Evolutionary conservation across 1,140 invertebrate species (phyloP).

Genomic region (Lepidurus apus): DNA sequence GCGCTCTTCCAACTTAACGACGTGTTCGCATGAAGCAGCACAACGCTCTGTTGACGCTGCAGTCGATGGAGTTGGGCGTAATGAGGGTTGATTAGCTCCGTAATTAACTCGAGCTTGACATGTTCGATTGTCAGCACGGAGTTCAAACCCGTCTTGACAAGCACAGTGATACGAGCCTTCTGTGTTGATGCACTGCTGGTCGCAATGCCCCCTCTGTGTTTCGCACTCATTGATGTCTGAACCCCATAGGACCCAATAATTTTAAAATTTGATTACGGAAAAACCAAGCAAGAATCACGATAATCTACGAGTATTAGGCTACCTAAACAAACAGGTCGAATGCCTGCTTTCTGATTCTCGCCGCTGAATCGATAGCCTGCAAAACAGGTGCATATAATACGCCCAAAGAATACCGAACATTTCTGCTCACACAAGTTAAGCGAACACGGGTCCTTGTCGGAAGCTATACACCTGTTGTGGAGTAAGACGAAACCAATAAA

Average conservation of each 20-base stretch:
- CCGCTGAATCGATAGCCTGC: conserved; percentile 55
- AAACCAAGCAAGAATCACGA: not conserved
- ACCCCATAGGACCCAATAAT: conserved; percentile 32
- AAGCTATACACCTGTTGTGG: conserved; percentile 50
- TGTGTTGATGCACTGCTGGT: conserved; percentile 56
- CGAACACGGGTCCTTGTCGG: conserved; percentile 55
- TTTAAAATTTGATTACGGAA: not conserved
- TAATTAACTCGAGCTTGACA: conserved; percentile 45
- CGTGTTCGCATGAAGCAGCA: conserved; percentile 55
- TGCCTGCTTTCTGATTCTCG: conserved; percentile 50
- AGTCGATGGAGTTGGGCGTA: conserved; percentile 34
- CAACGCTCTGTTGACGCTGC: conserved; percentile 48
- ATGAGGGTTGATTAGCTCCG: not conserved
- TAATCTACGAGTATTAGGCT: conserved; percentile 16
- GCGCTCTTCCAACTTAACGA: conserved; percentile 52
- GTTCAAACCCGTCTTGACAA: conserved; percentile 49
- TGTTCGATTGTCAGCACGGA: conserved; percentile 55
- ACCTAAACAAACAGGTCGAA: conserved; percentile 57
- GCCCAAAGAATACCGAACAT: conserved; percentile 54
- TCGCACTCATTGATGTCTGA: conserved; percentile 66
- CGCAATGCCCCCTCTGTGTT: conserved; percentile 54
- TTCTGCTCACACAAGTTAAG: conserved; percentile 58
- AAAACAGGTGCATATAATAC: conserved; percentile 60
- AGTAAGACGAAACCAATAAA: not conserved
- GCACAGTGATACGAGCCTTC: conserved; percentile 53